Conservation (phyloP, 1,140 invertebrate species). For the Aporrectodea caliginosa region DNA sequence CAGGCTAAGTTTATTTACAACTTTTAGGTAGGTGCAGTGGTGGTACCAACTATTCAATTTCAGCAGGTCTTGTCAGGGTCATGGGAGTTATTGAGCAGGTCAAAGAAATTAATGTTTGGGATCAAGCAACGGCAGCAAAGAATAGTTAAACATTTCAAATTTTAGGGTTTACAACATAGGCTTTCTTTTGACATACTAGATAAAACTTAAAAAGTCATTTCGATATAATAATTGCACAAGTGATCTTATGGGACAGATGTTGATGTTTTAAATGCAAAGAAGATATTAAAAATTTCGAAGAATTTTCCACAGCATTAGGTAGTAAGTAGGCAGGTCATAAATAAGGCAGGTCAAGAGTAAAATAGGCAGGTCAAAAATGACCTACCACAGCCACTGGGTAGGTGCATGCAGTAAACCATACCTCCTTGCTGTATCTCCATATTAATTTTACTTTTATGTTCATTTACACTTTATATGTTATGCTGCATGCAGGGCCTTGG, state of each 20-base stretch:
- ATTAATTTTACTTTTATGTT: neutral
- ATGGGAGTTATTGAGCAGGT: no score
- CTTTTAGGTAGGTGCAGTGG: no score
- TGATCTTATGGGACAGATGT: neutral
- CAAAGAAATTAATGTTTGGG: no score
- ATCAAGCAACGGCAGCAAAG: no score
- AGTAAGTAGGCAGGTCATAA: neutral
- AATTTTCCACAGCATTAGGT: neutral
- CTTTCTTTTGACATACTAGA: no score
- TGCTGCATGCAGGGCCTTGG: conserved; percentile 46
- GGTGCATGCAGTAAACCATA: neutral
- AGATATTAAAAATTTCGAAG: neutral
- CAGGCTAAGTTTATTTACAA: no score
- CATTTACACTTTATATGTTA: neutral
- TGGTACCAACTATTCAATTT: no score
- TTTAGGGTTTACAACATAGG: neutral
- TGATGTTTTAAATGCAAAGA: neutral
- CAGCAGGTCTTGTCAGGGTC: no score
- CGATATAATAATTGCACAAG: neutral
- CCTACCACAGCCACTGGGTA: no score
- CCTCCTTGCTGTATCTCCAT: neutral
- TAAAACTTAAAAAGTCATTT: no score
- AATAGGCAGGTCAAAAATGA: no score
- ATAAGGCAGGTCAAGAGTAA: neutral
- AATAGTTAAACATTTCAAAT: neutral